Conservation (phyloP, 2,113 vertebrate species). For the Tachycineta bicolor region DNA sequence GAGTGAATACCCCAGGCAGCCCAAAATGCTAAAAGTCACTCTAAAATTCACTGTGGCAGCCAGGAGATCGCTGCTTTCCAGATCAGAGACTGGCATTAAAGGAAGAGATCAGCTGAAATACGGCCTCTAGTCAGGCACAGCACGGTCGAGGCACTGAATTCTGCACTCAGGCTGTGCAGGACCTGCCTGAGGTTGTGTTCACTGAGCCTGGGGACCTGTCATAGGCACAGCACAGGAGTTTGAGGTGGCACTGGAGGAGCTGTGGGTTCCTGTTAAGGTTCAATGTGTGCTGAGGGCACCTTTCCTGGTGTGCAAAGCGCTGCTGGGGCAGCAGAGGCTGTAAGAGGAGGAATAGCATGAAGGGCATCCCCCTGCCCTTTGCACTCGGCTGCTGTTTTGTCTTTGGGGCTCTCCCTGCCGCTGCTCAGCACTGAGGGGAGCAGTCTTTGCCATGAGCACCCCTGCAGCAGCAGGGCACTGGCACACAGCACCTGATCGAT, state of each 20-base stretch:
- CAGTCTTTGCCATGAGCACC: background rate
- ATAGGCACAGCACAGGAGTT: background rate
- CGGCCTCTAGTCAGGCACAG: background rate
- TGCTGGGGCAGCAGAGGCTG: background rate
- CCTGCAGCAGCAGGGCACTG: background rate
- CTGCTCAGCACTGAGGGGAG: background rate
- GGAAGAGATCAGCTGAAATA: background rate
- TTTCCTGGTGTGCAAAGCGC: background rate
- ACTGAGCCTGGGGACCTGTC: background rate
- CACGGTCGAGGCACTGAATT: background rate
- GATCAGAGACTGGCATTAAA: background rate
- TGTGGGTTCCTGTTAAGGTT: background rate
- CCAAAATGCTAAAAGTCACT: background rate
- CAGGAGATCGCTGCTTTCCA: background rate
- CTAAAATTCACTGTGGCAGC: background rate
- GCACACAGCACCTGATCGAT: background rate
- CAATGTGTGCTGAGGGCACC: background rate
- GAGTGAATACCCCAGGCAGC: background rate
- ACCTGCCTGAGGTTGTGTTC: fast-evolving
- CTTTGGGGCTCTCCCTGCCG: background rate
- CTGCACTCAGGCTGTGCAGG: background rate
- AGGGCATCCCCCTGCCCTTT: background rate
- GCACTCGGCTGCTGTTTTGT: background rate
- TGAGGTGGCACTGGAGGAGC: background rate
- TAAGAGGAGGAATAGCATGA: fast-evolving